phyloP scores from a whole-genome alignment of 2,113 vertebrate genomes.

The Aramus guarauna region DNA sequence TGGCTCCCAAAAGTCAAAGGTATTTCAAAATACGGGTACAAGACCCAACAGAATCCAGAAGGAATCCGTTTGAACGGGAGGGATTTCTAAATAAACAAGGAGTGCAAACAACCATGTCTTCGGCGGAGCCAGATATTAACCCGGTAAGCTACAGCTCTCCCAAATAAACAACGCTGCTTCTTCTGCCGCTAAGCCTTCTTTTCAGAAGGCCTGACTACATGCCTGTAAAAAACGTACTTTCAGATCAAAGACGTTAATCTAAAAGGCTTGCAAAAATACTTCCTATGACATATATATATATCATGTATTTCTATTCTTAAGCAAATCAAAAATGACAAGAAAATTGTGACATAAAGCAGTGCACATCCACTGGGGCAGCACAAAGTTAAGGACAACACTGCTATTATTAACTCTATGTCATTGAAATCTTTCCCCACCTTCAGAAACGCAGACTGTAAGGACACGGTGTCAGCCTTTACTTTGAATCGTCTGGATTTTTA shows the following conservation, averaged over 20 bases:
- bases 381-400: conserved; percentile 48
- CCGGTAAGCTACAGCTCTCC: background rate
- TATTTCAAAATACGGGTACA: background rate
- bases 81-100: background rate
- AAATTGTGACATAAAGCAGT: conserved; percentile 20
- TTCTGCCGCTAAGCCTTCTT: conserved; percentile 12
- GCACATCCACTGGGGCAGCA: conserved; percentile 20
- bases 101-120: background rate
- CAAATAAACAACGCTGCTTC: conserved; percentile 6
- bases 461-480: conserved; percentile 1
- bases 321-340: conserved; percentile 5
- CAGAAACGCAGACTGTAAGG: conserved; percentile 18
- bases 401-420: conserved; percentile 56
- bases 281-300: background rate
- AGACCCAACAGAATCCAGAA: background rate
- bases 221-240: background rate
- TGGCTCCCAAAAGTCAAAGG: conserved; percentile 7
- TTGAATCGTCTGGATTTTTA: background rate
- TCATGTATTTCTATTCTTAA: background rate
- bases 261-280: conserved; percentile 13
- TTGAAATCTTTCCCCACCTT: conserved; percentile 49
- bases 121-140: background rate
- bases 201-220: conserved; percentile 32
- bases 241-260: conserved; percentile 2
- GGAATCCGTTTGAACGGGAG: background rate